Percentiles rank a stretch among this genome's conserved stretches.
Conservation (phyloP, 2,797 vertebrate species). For the Sebastes steindachneri region DNA sequence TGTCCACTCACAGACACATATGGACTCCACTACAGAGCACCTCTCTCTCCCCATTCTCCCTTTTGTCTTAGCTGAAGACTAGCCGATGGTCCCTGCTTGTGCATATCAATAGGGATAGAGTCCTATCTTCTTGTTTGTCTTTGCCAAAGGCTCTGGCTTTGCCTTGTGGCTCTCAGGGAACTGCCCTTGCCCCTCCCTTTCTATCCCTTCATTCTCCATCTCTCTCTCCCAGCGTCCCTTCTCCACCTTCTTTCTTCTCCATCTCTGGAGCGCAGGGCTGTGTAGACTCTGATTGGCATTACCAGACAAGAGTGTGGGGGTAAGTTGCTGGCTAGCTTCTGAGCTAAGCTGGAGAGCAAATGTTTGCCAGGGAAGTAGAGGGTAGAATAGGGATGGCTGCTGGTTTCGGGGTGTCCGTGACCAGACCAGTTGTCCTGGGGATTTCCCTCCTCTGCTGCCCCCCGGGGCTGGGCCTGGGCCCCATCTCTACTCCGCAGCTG, state of each 20-base stretch:
- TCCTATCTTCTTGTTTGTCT: conserved; percentile 87
- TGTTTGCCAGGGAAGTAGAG: conserved; percentile 91
- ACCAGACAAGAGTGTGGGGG: conserved; percentile 84
- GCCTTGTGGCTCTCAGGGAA: conserved; percentile 87
- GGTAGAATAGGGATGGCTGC: conserved; percentile 86
- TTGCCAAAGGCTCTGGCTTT: conserved; percentile 85
- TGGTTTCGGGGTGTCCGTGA: conserved; percentile 91
- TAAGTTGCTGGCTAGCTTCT: conserved; percentile 79
- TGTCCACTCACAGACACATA: conserved; percentile 80
- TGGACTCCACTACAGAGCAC: conserved; percentile 73
- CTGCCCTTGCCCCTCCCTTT: conserved; percentile 77
- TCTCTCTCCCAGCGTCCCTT: conserved; percentile 62
- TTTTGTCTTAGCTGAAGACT: conserved; percentile 85
- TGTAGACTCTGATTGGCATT: conserved; percentile 86
- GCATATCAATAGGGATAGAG: conserved; percentile 85
- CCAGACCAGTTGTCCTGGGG: conserved; percentile 95
- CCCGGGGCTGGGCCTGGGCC: conserved; percentile 62
- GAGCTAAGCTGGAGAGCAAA: conserved; percentile 91
- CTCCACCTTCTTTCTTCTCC: conserved; percentile 76
- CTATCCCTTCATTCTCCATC: conserved; percentile 69
- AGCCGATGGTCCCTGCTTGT: conserved; percentile 82
- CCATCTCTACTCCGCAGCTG: conserved; percentile 91
- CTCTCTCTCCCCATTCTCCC: conserved; percentile 67
- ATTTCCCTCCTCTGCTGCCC: conserved; percentile 87
- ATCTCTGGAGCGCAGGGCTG: conserved; percentile 73